Evolutionary conservation across 2,888 invertebrate species (phyloP).

Genomic region (Eubasilissa splendida): DNA sequence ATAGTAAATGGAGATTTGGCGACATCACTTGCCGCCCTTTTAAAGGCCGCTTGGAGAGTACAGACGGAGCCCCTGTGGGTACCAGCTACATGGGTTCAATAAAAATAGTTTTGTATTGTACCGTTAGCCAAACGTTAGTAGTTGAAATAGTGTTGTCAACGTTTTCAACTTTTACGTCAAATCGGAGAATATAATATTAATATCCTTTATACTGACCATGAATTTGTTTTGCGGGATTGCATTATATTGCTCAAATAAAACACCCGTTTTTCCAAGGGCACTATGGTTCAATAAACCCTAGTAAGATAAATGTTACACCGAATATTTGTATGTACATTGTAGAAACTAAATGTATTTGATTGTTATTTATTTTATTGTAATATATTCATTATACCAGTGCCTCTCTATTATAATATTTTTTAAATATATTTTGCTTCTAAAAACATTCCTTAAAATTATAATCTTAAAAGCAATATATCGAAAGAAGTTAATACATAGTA

Average conservation of each 20-base stretch:
- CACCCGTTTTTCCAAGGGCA: slow-evolving; percentile 29
- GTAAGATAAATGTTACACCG: slow-evolving; percentile 15
- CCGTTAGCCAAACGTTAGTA: slow-evolving; percentile 10
- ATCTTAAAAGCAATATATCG: slow-evolving; percentile 20
- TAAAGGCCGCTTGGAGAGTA: slow-evolving; percentile 85
- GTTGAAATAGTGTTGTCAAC: neutral
- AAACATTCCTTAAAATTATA: slow-evolving; percentile 5
- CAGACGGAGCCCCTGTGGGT: slow-evolving; percentile 97
- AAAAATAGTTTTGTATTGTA: slow-evolving; percentile 60
- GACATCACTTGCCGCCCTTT: slow-evolving; percentile 87
- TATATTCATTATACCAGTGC: slow-evolving; percentile 43
- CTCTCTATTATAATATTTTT: slow-evolving; percentile 24
- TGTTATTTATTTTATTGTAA: slow-evolving; percentile 37
- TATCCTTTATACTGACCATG: slow-evolving; percentile 7
- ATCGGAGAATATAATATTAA: slow-evolving; percentile 3
- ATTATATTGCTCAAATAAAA: slow-evolving; percentile 26
- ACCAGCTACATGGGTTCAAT: slow-evolving; percentile 95
- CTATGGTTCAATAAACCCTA: slow-evolving; percentile 6
- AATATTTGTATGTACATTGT: slow-evolving; percentile 23
- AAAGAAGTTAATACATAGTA: neutral
- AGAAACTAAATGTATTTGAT: slow-evolving; percentile 21
- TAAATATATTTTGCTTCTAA: neutral
- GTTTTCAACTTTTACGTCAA: slow-evolving; percentile 1
- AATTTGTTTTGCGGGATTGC: slow-evolving; percentile 6
- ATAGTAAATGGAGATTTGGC: slow-evolving; percentile 94